Percentiles rank a stretch among this genome's conserved stretches.
Evolutionary conservation across 2,797 vertebrate species (phyloP).

Genomic region (Neosilurus mollespiculum): DNA sequence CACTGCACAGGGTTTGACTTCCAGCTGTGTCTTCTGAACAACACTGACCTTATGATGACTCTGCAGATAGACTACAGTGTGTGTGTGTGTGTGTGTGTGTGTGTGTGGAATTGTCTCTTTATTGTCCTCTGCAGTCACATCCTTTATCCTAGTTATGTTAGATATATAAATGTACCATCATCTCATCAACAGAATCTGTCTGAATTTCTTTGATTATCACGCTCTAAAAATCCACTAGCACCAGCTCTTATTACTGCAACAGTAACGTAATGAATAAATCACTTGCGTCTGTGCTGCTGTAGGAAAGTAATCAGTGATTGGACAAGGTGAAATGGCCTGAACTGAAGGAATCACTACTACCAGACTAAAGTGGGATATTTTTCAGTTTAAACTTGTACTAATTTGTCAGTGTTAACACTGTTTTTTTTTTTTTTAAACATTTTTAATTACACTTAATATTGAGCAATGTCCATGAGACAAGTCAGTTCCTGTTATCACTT

Average conservation of each 20-base stretch:
- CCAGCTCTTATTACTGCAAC: neutral
- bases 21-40: slow-evolving; percentile 3
- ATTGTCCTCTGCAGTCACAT: slow-evolving; percentile 2
- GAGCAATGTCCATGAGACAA: neutral
- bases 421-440: too few species aligned
- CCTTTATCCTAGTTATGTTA: slow-evolving; percentile 12
- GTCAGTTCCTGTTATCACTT: neutral
- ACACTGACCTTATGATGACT: slow-evolving; percentile 28
- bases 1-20: slow-evolving; percentile 16
- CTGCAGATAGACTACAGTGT: slow-evolving; percentile 25
- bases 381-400: neutral
- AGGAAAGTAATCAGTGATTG: neutral
- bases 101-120: neutral
- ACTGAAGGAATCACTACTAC: neutral
- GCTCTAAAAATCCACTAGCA: neutral
- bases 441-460: neutral
- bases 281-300: neutral
- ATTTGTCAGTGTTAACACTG: too few species aligned
- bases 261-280: neutral
- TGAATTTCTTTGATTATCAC: neutral
- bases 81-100: neutral
- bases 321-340: neutral
- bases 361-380: neutral
- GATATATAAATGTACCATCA: neutral
- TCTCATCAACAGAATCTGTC: neutral